Conservation (phyloP, 2,797 vertebrate genomes). For the Hippoglossus hippoglossus region DNA sequence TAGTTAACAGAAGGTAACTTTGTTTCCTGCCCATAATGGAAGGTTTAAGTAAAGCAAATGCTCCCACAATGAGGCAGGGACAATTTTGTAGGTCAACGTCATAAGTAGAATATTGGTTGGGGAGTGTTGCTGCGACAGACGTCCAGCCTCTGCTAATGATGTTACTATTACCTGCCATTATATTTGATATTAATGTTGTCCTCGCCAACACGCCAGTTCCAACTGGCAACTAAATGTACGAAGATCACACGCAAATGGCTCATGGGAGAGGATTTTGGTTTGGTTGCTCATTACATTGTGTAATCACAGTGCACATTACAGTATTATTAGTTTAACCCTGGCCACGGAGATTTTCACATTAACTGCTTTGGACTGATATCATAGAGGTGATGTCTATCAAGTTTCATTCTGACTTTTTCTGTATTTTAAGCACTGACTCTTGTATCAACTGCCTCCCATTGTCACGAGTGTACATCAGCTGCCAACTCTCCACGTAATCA, state of each 20-base stretch:
- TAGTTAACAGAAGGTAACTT: too few relatives aligned
- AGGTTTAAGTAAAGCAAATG: not conserved
- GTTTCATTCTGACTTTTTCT: constrained; percentile 19
- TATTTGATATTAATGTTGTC: constrained; percentile 36
- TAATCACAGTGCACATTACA: not conserved
- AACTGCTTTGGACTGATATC: not conserved
- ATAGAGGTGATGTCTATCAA: not conserved
- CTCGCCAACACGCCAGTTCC: constrained; percentile 18
- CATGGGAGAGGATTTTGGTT: constrained; percentile 7
- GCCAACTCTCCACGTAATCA: constrained; percentile 43
- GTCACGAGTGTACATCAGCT: constrained; percentile 38
- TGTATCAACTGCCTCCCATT: not conserved
- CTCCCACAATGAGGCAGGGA: not conserved
- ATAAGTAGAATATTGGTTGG: not conserved
- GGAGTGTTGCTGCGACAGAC: constrained; percentile 1
- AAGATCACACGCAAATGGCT: constrained; percentile 1
- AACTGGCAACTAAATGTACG: constrained; percentile 17
- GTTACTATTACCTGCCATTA: constrained; percentile 28
- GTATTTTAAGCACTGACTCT: constrained; percentile 1
- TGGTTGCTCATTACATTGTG: constrained; percentile 1
- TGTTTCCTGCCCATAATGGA: not conserved
- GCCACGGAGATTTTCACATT: not conserved
- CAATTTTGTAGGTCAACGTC: not conserved
- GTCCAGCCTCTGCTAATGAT: constrained; percentile 26
- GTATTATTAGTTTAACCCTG: not conserved